These are phyloP conservation scores for Hirudinaria manillensis DNA, from an alignment of 2,888 invertebrate genomes.

Conservation along the genomic window DNA sequence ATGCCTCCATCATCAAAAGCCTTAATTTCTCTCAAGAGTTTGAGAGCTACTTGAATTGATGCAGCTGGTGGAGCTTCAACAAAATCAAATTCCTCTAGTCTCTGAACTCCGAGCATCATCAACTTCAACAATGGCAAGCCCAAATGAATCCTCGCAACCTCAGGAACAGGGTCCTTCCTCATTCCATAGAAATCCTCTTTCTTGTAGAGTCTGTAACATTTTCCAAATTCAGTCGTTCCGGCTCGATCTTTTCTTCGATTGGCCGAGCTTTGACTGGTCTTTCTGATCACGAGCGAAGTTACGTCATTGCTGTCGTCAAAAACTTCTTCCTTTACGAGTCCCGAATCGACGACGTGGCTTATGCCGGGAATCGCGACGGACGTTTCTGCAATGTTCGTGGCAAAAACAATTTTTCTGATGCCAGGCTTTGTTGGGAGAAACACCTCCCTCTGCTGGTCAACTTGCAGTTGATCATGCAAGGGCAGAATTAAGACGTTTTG, in stretches of 20 bases:
- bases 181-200: constrained; percentile 47
- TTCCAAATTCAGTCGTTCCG: constrained; percentile 51
- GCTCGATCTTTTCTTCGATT: constrained; percentile 55
- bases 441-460: constrained; percentile 49
- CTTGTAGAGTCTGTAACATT: constrained; percentile 51
- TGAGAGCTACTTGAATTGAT: constrained; percentile 43
- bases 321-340: constrained; percentile 50
- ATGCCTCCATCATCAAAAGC: constrained; percentile 44
- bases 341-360: constrained; percentile 53
- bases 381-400: constrained; percentile 55
- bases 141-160: constrained; percentile 49
- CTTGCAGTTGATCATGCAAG: constrained; percentile 48
- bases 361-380: constrained; percentile 54
- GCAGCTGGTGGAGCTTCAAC: constrained; percentile 46
- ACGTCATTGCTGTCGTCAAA: constrained; percentile 49
- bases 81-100: constrained; percentile 47
- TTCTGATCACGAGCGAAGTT: constrained; percentile 43
- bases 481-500: constrained; percentile 37
- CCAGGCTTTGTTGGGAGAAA: constrained; percentile 44
- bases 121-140: constrained; percentile 49
- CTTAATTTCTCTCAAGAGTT: constrained; percentile 44
- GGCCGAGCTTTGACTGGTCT: constrained; percentile 50
- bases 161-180: constrained; percentile 46
- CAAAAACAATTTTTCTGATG: constrained; percentile 52
- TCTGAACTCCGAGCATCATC: constrained; percentile 46